These are phyloP conservation scores for Eptesicus fuscus DNA, from an alignment of 2,113 vertebrate genomes.

Conservation along the genomic window DNA sequence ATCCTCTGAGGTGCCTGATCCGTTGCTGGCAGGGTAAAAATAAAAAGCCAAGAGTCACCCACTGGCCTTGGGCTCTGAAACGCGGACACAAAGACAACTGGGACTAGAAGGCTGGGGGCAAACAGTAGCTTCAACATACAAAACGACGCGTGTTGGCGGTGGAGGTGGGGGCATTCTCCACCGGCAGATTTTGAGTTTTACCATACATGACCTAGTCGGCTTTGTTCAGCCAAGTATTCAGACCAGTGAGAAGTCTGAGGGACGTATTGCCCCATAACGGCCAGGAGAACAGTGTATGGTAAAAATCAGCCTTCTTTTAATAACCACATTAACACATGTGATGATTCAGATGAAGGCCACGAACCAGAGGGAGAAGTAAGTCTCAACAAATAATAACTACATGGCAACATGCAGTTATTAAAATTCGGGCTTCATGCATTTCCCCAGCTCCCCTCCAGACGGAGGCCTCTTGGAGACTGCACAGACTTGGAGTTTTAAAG, in stretches of 20 bases:
- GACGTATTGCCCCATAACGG: conserved; percentile 70
- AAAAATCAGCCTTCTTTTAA: conserved; percentile 90
- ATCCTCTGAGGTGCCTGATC: conserved; percentile 97
- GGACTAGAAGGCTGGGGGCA: conserved; percentile 77
- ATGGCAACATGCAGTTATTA: conserved; percentile 83
- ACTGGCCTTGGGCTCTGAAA: conserved; percentile 11
- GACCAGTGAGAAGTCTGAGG: conserved; percentile 81
- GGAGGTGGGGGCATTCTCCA: conserved; percentile 80
- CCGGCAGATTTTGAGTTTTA: conserved; percentile 85
- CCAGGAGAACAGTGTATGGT: conserved; percentile 88
- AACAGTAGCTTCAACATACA: conserved; percentile 83
- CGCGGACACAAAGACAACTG: conserved; percentile 80
- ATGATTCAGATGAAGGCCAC: conserved; percentile 91
- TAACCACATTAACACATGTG: conserved; percentile 90
- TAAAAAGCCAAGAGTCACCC: conserved; percentile 74
- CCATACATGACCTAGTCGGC: conserved; percentile 85
- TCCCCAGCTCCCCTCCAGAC: conserved; percentile 75
- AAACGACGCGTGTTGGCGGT: conserved; percentile 75
- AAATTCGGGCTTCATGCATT: conserved; percentile 90
- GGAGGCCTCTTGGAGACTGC: conserved; percentile 63
- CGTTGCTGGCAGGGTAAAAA: conserved; percentile 89
- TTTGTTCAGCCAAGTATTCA: conserved; percentile 81
- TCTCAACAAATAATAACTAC: conserved; percentile 83
- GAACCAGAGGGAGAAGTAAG: conserved; percentile 81
- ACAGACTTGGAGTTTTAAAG: conserved; percentile 77